Base-by-base conservation (phyloP, 1,140 invertebrate genomes). In the Heterodera carotae region DNA sequence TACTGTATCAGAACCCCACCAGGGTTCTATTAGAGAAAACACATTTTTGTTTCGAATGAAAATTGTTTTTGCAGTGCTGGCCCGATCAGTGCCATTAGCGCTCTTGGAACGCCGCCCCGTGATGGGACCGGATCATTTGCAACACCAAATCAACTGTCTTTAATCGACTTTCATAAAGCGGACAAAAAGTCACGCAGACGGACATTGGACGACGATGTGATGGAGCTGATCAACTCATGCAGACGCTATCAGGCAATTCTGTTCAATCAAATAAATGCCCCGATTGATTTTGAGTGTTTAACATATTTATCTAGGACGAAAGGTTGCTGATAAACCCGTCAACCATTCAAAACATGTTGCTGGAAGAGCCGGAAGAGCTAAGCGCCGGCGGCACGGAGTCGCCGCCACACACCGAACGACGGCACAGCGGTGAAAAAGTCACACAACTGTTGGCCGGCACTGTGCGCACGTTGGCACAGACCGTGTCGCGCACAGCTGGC, bases 141-240 rank as follows among this genome's bases (percentile, higher is more conserved):
- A 56, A 22, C 22, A 5, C 48, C 48, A n/a, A n/a, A n/a, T n/a
- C n/a, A n/a, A 22, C 48, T 22, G 48, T 56, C 48, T 56, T 56
- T 56, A 18, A 3, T 18, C 15, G 48, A 56, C 48, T 56, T 56
- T 56, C 48, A 56, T 22, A 56, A 56, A n/a, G 48, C 48, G 6
- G 79, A 80, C 33, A 71, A 36, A 25, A 69, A 76, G 31, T 64
- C 74, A 12, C 53, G 79, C 36, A 31, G 77, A 34, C 81, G 81
- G 75, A 81, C 76, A 3, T 39, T 86, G 71, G 85, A 86, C 64
- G 85, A 86, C 56, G 85, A 86, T 68, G 85, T 86, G 6, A 77
- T 80, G 18, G 75, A 81, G 43, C 66, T 86, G 18, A 86, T 86
- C 8, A 83, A 86, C 22, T 85, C 85, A 22, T 86, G 85, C 67